Evolutionary conservation across 2,113 vertebrate genomes (phyloP).

Genomic region (Sturnus vulgaris): DNA sequence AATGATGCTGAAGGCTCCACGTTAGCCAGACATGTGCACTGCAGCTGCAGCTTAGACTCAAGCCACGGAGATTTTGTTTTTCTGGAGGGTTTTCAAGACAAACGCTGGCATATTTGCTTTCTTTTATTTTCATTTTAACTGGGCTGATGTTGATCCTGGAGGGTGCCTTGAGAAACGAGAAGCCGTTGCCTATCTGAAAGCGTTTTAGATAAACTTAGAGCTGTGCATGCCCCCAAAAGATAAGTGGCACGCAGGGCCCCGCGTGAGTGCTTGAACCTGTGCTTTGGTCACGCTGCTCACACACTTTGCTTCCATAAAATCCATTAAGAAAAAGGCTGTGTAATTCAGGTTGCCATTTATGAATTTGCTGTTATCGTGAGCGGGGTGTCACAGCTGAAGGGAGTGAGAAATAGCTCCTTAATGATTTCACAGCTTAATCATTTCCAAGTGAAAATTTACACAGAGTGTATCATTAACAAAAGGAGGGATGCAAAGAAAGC

Average conservation of each 20-base stretch:
- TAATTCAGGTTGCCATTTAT: background rate
- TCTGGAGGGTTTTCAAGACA: background rate
- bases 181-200: background rate
- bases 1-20: background rate
- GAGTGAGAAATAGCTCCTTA: conserved; percentile 26
- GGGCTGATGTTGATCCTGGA: conserved; percentile 6
- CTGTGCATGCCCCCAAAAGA: background rate
- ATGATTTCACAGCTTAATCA: background rate
- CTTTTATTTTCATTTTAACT: background rate
- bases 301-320: background rate
- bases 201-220: conserved; percentile 2
- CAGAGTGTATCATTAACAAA: background rate
- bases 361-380: background rate
- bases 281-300: background rate
- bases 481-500: background rate
- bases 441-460: conserved; percentile 10
- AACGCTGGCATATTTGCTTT: background rate
- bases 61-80: background rate
- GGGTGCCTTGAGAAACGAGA: background rate
- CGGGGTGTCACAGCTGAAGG: background rate
- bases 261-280: background rate
- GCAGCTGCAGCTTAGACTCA: conserved; percentile 2
- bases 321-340: background rate
- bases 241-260: background rate
- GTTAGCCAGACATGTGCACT: background rate